A percentile compares a stretch with the other conserved stretches of the same genome.
Evolutionary conservation across 2,888 invertebrate species (phyloP).

Genomic region (Marronus borbonicus): DNA sequence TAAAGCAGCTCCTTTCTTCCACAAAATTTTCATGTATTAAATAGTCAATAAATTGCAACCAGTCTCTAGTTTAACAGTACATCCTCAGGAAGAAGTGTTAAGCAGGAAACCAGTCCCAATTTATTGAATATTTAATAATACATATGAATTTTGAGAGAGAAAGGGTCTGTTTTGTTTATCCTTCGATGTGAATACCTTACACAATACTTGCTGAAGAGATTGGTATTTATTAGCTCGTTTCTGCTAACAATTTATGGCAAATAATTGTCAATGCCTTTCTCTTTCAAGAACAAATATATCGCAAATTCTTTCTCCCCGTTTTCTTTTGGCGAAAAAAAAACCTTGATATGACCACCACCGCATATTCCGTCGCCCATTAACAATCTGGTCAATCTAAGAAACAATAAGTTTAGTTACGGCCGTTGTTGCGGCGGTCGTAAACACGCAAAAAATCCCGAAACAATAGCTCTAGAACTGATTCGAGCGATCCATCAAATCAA

Average conservation of each 20-base stretch:
- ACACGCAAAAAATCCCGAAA: constrained; percentile 44
- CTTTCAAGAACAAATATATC: constrained; percentile 22
- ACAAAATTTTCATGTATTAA: no score
- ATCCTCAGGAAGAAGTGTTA: no score
- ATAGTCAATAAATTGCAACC: no score
- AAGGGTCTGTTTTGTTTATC: no score
- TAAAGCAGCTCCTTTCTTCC: no score
- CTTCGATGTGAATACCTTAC: no score
- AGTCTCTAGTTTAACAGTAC: no score
- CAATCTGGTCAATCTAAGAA: constrained; percentile 27
- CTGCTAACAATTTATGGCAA: not conserved
- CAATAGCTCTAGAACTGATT: constrained; percentile 49
- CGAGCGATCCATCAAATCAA: constrained; percentile 54
- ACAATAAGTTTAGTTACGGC: constrained; percentile 27
- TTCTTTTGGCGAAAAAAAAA: not conserved
- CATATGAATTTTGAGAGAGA: no score
- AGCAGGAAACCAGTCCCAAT: no score
- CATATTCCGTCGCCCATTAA: not conserved
- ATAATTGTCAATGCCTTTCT: constrained; percentile 13
- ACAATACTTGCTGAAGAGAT: no score
- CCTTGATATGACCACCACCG: not conserved
- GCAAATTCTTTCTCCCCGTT: constrained; percentile 7
- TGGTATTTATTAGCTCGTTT: no score
- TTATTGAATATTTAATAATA: no score
- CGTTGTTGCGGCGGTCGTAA: constrained; percentile 5